A percentile compares a stretch with the other conserved stretches of the same genome.
phyloP scores from a whole-genome alignment of 2,113 vertebrate genomes.

The Erinaceus europaeus region DNA sequence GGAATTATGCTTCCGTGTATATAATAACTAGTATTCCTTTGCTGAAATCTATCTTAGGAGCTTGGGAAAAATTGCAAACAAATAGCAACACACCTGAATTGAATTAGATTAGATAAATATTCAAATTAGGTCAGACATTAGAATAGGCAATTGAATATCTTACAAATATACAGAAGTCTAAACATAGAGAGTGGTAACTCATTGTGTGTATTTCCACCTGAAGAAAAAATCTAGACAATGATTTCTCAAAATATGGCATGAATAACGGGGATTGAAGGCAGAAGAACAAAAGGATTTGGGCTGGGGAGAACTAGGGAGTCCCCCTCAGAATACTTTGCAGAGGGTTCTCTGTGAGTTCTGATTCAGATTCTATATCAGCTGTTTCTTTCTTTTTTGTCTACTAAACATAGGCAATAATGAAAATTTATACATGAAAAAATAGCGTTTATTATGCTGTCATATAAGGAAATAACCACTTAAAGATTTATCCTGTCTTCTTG shows the following conservation, averaged over 20 bases:
- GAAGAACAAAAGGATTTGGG: background rate
- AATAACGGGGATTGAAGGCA: background rate
- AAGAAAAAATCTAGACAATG: background rate
- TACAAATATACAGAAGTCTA: background rate
- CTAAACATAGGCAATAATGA: background rate
- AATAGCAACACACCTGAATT: background rate
- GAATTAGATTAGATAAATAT: background rate
- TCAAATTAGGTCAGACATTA: background rate
- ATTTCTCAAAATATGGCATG: background rate
- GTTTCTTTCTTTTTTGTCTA: background rate
- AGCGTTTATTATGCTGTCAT: background rate
- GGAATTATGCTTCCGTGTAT: background rate
- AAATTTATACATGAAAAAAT: background rate
- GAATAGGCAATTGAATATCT: background rate
- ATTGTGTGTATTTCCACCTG: background rate
- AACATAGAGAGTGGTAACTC: background rate
- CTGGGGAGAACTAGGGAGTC: rapidly evolving
- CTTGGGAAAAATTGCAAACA: background rate
- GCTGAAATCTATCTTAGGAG: background rate
- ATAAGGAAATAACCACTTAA: background rate
- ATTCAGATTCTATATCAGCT: background rate
- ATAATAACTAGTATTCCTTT: background rate
- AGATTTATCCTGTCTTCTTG: background rate
- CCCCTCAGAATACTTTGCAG: background rate
- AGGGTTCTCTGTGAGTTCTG: background rate